These are phyloP conservation scores for Pandion haliaetus DNA, from an alignment of 2,113 vertebrate genomes.

Conservation along the genomic window DNA sequence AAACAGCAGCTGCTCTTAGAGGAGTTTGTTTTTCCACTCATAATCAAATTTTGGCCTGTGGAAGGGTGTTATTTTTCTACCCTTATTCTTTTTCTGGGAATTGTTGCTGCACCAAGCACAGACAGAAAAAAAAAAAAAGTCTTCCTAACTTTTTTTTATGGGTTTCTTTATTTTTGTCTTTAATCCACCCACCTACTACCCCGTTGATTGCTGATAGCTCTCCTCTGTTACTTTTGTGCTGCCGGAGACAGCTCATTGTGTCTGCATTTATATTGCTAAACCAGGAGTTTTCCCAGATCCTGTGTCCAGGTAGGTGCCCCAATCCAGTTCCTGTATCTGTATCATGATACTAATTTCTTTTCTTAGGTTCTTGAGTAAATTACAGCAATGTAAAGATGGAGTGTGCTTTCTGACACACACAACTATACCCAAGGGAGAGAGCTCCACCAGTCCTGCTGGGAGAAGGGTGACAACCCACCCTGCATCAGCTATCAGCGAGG, in stretches of 20 bases:
- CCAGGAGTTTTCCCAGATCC: neutral
- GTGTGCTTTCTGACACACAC: neutral
- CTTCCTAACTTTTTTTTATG: neutral
- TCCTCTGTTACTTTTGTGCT: neutral
- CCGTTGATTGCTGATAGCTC: neutral
- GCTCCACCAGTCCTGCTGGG: neutral
- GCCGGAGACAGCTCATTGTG: neutral
- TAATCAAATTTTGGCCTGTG: conserved; percentile 1
- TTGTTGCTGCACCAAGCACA: neutral
- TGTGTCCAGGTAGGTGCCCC: neutral
- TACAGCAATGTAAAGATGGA: neutral
- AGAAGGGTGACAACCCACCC: neutral
- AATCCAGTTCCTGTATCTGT: neutral
- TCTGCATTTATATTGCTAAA: neutral
- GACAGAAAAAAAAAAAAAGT: neutral
- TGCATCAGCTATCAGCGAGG: neutral
- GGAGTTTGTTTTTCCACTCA: neutral
- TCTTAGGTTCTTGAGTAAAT: neutral
- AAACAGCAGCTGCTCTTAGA: conserved; percentile 9
- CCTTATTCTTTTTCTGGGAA: conserved; percentile 11
- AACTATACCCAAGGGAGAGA: neutral
- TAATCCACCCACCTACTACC: neutral
- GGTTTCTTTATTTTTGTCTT: neutral
- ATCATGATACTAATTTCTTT: fast-evolving
- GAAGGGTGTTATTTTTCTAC: neutral